Percentiles rank a stretch among this genome's conserved stretches.
phyloP scores from a whole-genome alignment of 2,888 invertebrate genomes.

The Lithophane ornitopus region DNA sequence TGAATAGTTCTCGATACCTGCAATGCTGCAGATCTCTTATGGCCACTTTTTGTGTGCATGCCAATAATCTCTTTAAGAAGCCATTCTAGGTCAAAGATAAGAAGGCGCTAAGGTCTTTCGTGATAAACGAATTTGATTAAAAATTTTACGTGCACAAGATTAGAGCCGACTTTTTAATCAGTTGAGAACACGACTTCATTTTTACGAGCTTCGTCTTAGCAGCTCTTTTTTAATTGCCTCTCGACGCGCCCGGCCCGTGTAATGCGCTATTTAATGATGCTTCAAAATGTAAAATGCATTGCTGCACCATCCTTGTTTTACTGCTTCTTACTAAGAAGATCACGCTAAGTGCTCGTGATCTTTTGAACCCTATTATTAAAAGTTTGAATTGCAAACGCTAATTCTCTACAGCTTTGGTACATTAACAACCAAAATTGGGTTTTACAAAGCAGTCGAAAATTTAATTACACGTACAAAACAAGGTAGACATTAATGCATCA shows the following conservation, averaged over 20 bases:
- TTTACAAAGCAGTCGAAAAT: not conserved
- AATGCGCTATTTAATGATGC: constrained; percentile 89
- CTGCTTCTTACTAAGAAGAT: constrained; percentile 78
- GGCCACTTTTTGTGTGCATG: constrained; percentile 40
- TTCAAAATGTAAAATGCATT: constrained; percentile 90
- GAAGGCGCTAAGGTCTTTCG: constrained; percentile 69
- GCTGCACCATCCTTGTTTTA: constrained; percentile 88
- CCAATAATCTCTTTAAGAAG: constrained; percentile 57
- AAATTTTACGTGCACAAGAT: constrained; percentile 80
- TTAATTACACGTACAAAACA: constrained; percentile 6
- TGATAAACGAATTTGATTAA: constrained; percentile 82
- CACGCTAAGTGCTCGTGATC: constrained; percentile 52
- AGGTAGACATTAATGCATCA: constrained; percentile 4
- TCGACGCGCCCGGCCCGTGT: constrained; percentile 83
- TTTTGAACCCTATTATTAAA: constrained; percentile 29
- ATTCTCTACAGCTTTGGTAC: not conserved
- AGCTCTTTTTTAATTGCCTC: constrained; percentile 89
- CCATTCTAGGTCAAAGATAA: constrained; percentile 70
- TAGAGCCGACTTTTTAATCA: constrained; percentile 88
- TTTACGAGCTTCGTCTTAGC: constrained; percentile 87
- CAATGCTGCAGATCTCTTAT: constrained; percentile 14
- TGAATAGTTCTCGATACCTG: constrained; percentile 22
- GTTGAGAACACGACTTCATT: constrained; percentile 87
- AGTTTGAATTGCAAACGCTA: constrained; percentile 22
- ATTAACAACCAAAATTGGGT: not conserved